These are phyloP conservation scores for Prenolepis imparis DNA, from an alignment of 2,888 invertebrate species.

Conservation along the genomic window DNA sequence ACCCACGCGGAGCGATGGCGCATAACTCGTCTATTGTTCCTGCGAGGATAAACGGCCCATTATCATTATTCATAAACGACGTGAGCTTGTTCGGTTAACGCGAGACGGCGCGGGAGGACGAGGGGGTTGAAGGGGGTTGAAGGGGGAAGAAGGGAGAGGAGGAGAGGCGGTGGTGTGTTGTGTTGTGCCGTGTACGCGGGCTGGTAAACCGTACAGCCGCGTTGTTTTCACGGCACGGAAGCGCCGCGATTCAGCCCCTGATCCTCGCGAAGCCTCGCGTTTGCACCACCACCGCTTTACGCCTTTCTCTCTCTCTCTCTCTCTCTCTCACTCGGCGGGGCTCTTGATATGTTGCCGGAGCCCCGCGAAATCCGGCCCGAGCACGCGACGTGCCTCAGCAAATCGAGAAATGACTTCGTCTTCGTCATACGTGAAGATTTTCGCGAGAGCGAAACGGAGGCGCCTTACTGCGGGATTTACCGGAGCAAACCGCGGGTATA, in stretches of 20 bases:
- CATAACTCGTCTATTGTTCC: constrained; percentile 83
- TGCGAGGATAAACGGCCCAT: constrained; percentile 79
- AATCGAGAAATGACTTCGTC: constrained; percentile 56
- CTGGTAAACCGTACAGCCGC: constrained; percentile 54
- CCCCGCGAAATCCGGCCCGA: constrained; percentile 40
- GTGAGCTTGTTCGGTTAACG: constrained; percentile 68
- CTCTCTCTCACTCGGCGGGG: neutral
- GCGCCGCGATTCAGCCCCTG: constrained; percentile 58
- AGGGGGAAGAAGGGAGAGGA: neutral
- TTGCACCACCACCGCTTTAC: constrained; percentile 45
- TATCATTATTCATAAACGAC: constrained; percentile 82
- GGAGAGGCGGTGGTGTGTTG: constrained; percentile 21
- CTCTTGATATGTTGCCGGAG: constrained; percentile 48
- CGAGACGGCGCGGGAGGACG: constrained; percentile 21
- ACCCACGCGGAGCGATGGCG: constrained; percentile 76
- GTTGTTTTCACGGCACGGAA: constrained; percentile 55
- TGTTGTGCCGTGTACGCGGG: constrained; percentile 57
- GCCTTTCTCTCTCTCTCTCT: neutral
- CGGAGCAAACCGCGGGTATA: constrained; percentile 39
- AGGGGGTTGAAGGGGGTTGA: neutral
- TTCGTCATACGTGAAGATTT: constrained; percentile 47
- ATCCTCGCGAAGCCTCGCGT: constrained; percentile 54
- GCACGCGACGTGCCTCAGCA: constrained; percentile 56
- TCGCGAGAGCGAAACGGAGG: constrained; percentile 26
- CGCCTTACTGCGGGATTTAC: constrained; percentile 42